These are phyloP conservation scores for Drosophila monieri DNA, from an alignment of 2,888 invertebrate species.

Conservation along the genomic window DNA sequence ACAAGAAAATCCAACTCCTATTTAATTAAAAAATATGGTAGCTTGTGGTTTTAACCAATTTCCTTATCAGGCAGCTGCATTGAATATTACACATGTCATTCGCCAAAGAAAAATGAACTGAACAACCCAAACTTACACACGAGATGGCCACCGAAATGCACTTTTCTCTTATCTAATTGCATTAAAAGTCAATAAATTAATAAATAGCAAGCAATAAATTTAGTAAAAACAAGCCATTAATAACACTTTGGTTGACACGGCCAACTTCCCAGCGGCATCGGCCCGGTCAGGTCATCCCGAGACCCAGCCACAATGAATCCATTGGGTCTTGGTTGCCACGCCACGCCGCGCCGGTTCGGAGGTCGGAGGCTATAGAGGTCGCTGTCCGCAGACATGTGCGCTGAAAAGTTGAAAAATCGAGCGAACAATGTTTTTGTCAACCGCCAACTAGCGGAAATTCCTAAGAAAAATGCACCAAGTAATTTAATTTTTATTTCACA, in stretches of 20 bases:
- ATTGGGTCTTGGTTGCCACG: slow-evolving; percentile 17
- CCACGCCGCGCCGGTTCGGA: slow-evolving; percentile 9
- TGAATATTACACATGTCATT: slow-evolving; percentile 59
- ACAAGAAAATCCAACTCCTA: neutral
- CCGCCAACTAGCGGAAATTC: slow-evolving; percentile 58
- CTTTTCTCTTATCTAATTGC: slow-evolving; percentile 80
- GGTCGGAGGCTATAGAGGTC: slow-evolving; percentile 6
- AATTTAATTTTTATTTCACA: slow-evolving; percentile 39
- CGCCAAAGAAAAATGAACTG: slow-evolving; percentile 56
- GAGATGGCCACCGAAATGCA: slow-evolving; percentile 63
- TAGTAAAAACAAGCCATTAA: slow-evolving; percentile 82
- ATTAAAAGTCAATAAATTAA: slow-evolving; percentile 79
- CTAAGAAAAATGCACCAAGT: slow-evolving; percentile 63
- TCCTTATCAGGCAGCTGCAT: slow-evolving; percentile 62
- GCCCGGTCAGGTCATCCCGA: slow-evolving; percentile 68
- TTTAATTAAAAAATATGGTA: neutral
- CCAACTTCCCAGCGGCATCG: slow-evolving; percentile 34
- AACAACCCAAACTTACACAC: neutral
- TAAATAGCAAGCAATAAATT: slow-evolving; percentile 82
- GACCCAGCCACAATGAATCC: slow-evolving; percentile 56
- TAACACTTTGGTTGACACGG: slow-evolving; percentile 81
- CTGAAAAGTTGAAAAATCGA: slow-evolving; percentile 73
- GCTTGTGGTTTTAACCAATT: slow-evolving; percentile 18
- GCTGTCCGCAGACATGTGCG: slow-evolving; percentile 39
- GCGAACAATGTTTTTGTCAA: slow-evolving; percentile 77